phyloP scores from a whole-genome alignment of 2,888 invertebrate species.

The Lasioglossum leucozonium region DNA sequence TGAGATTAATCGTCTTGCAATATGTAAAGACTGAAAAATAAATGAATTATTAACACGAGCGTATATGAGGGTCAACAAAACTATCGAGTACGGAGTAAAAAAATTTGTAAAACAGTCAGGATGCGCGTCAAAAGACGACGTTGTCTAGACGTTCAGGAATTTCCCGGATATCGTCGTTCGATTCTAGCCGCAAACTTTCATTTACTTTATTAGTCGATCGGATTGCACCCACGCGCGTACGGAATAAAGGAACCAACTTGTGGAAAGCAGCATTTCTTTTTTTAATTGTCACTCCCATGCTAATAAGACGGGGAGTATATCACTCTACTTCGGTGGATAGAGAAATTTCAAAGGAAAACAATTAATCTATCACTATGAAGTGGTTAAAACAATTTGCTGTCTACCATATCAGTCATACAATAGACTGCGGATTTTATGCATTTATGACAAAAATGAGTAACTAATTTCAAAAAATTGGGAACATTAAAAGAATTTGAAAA shows the following conservation, averaged over 20 bases:
- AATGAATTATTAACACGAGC: too few species aligned
- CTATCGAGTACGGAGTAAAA: background rate
- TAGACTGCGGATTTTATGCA: too few species aligned
- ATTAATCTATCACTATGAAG: background rate
- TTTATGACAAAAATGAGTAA: too few species aligned
- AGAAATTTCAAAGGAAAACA: background rate
- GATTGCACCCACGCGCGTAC: constrained; percentile 37
- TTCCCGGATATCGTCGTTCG: constrained; percentile 39
- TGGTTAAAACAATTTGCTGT: background rate
- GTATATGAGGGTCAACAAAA: too few species aligned
- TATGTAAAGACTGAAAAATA: too few species aligned
- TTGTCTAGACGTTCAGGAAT: constrained; percentile 13
- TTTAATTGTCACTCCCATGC: background rate
- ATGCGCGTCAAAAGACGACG: background rate
- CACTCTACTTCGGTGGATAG: background rate
- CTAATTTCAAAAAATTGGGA: too few species aligned
- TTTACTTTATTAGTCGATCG: constrained; percentile 33
- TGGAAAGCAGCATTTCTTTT: constrained; percentile 48
- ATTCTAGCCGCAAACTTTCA: constrained; percentile 45
- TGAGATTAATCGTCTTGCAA: too few species aligned
- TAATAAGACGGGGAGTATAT: background rate
- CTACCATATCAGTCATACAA: background rate
- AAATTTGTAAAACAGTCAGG: background rate
- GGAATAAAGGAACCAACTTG: constrained; percentile 28
- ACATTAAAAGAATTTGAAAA: too few species aligned